Base-by-base conservation (phyloP, 2,888 invertebrate species). In the Alcis repandata region DNA sequence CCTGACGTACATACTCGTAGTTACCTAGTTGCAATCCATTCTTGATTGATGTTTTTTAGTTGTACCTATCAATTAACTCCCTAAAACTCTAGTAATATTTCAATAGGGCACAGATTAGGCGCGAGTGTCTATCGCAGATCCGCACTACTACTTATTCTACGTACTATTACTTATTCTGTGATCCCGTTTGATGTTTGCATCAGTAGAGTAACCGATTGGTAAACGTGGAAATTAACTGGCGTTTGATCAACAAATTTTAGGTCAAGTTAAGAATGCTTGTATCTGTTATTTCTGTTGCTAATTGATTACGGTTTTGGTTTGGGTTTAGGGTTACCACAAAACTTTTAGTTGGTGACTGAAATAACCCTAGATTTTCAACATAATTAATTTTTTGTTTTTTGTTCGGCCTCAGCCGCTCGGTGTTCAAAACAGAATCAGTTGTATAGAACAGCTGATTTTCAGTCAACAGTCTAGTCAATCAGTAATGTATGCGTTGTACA, bases 231-330 rank as follows among this genome's bases (percentile, higher is more conserved):
- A 51, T 51, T 51, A 51, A 19, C 51, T n/a, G 49, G 49, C 51
- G 27, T 36, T 36, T 52, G 57, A 41, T 61, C 52, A 15, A 51
- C 40, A 36, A 43, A 46, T 54, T 49, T 52, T 54, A 48, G 61
- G 59, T 49, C 33, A 45, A 38, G 58, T 54, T 45, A 40, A 59
- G 53, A 38, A 49, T 48, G 43, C 9, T 17, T 48, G 48, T 58
- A n/a, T 66, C 57, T 52, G 19, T 53, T 54, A 27, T 54, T 46
- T 38, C 45, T 36, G 36, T 43, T 57, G 38, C 38, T 54, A 43
- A 52, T 46, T 57, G 57, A 36, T 41, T 8, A 20, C 19, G 13
- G n/a, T 51, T 36, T 51, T 17, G 17, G 33, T 19, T 27, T 22
- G 1, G 2, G 7, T 8, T 48, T n/a, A 9, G 48, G n/a, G n/a